A percentile compares a stretch with the other conserved stretches of the same genome.
These are phyloP conservation scores for Ochlodes sylvanus DNA, from an alignment of 2,888 invertebrate genomes.

Conservation along the genomic window DNA sequence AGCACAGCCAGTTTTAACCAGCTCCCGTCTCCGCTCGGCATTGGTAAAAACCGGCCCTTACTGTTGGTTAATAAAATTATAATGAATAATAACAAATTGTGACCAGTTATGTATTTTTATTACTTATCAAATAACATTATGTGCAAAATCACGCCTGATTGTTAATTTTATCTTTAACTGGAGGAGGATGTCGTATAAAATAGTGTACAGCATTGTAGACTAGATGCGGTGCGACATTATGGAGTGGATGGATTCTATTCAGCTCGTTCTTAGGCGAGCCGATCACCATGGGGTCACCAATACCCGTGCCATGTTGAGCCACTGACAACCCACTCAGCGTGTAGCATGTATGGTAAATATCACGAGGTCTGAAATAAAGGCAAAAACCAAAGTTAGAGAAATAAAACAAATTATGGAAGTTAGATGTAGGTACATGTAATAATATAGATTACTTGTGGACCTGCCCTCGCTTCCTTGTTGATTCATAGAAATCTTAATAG, in stretches of 20 bases:
- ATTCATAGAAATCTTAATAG: too few species aligned
- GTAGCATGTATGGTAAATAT: conserved; percentile 99
- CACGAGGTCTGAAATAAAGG: conserved; percentile 87
- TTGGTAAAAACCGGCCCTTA: too few species aligned
- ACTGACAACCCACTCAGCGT: conserved; percentile 97
- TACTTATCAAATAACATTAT: conserved; percentile 27
- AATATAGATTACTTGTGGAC: too few species aligned
- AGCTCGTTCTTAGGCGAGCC: conserved; percentile 89
- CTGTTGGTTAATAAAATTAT: too few species aligned
- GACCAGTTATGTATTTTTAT: conserved; percentile 13
- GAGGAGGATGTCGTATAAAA: conserved; percentile 76
- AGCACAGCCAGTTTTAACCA: too few species aligned
- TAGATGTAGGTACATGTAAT: too few species aligned
- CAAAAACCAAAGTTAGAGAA: neutral
- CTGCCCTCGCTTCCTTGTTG: too few species aligned
- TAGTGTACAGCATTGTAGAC: conserved; percentile 81
- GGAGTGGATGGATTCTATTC: conserved; percentile 91
- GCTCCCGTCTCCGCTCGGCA: too few species aligned
- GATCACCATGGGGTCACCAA: conserved; percentile 82
- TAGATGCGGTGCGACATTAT: conserved; percentile 90
- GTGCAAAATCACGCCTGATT: conserved; percentile 8
- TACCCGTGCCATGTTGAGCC: conserved; percentile 90
- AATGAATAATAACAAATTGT: neutral
- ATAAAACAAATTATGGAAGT: too few species aligned
- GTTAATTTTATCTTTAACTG: conserved; percentile 74